Evolutionary conservation across 30 jellyfish, hydroid and myxozoan genomes (phyloP).

Genomic region (Pelagia noctiluca): DNA sequence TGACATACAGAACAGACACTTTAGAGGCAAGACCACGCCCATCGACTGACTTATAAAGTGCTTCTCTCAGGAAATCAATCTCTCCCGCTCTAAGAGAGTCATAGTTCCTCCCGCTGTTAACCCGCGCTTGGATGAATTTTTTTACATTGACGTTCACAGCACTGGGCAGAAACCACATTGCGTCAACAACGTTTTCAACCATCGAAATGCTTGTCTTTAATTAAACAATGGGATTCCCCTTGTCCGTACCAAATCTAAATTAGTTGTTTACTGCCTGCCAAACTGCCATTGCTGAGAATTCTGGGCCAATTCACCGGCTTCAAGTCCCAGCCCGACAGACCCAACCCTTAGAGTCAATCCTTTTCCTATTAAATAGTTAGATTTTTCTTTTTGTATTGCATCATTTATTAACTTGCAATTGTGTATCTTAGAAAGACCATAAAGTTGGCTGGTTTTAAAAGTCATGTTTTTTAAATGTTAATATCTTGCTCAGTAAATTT

Average conservation of each 20-base stretch:
- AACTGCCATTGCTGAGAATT: constrained; percentile 15
- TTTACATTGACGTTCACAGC: constrained; percentile 92
- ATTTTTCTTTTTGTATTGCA: no score
- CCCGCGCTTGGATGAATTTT: constrained; percentile 94
- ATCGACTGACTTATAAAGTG: no score
- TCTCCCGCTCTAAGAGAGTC: constrained; percentile 94
- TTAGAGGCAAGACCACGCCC: not conserved
- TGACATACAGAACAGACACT: not conserved
- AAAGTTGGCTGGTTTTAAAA: constrained; percentile 20
- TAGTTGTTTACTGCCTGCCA: constrained; percentile 69
- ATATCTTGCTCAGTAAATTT: constrained; percentile 18
- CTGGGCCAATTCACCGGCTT: constrained; percentile 62
- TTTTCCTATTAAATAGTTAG: no score
- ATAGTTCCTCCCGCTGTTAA: constrained; percentile 91
- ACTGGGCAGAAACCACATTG: constrained; percentile 93
- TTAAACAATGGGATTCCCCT: constrained; percentile 89
- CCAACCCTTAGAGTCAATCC: no score
- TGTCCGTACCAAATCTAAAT: constrained; percentile 85
- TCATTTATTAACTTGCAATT: no score
- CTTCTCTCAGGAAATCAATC: no score
- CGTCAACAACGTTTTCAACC: constrained; percentile 93
- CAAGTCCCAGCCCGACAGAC: no score
- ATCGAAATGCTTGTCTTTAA: constrained; percentile 84
- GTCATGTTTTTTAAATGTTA: constrained; percentile 2
- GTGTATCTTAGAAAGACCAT: no score